Evolutionary conservation across 53 echinoderm and acorn worm genomes (phyloP), one percentile per base, ranked within the genome.

Genomic region (Crossaster papposus): DNA sequence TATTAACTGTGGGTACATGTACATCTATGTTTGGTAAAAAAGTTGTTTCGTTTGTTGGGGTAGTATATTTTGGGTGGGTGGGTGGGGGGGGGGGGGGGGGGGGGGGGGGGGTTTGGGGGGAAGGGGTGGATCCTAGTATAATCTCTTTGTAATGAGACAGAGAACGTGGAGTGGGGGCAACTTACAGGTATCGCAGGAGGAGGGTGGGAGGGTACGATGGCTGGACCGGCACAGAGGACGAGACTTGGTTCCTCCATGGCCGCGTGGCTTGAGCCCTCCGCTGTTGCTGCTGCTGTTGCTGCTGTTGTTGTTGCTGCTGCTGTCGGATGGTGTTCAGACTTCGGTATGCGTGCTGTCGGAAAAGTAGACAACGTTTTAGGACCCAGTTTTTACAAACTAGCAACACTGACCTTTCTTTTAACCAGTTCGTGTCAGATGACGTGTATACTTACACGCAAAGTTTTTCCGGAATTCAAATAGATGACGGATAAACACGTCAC

Each of bases 111-210:
- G n/a, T n/a, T n/a, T n/a, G n/a, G n/a, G n/a, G n/a, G n/a, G n/a
- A n/a, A n/a, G n/a, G n/a, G n/a, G n/a, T n/a, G n/a, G n/a, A n/a
- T n/a, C 53, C 7, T 7, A 44, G 17, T 17, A 2, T 2, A 14
- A 0, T 58, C 58, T 58, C 2, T 58, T 44, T 44, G 44, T 5
- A 44, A 44, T 44, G 44, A 44, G 44, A 11, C 58, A 58, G 22
- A 18, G 58, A 18, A 58, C 12, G 0, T 3, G 17, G 23, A 20
- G 78, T 18, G 44, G 79, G 31, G 33, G n/a, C n/a, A 51, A 98
- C 99, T 99, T 90, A 99, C 99, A 99, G 89, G 89, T 96, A 99
- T 88, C 96, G 94, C 50, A 99, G 81, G 77, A 99, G 89, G 90
- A 93, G 92, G 72, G 44, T 44, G 44, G 93, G 92, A 64, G 95